Conservation (phyloP, 2,797 vertebrate genomes). For the Tamandua tetradactyla region DNA sequence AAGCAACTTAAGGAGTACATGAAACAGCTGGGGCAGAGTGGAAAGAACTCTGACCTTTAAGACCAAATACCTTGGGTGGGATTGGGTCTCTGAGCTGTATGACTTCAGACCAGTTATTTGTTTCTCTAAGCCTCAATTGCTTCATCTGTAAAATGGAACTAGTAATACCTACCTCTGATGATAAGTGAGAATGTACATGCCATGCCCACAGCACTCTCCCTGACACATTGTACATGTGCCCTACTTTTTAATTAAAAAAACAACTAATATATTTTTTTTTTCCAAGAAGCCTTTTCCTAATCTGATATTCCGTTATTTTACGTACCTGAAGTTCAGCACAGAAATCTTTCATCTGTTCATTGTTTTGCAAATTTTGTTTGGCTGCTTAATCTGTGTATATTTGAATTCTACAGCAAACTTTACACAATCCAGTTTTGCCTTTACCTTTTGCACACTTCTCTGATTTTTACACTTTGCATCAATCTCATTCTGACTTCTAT, state of each 20-base stretch:
- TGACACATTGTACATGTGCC: rapidly evolving
- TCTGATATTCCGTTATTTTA: background rate
- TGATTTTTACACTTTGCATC: background rate
- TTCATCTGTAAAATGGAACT: background rate
- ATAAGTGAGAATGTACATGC: rapidly evolving
- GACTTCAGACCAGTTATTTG: background rate
- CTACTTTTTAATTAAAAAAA: background rate
- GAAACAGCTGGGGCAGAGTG: constrained; percentile 2
- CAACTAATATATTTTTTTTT: background rate
- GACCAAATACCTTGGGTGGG: background rate
- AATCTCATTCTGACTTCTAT: background rate
- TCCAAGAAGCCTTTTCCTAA: background rate
- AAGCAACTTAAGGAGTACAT: constrained; percentile 22
- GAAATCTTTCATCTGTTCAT: background rate
- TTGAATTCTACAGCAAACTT: constrained; percentile 10
- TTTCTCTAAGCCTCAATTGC: background rate
- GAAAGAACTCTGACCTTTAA: background rate
- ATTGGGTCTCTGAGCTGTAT: rapidly evolving
- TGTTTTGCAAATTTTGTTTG: background rate
- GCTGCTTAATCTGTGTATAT: background rate
- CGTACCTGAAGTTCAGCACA: background rate
- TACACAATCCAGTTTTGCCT: background rate
- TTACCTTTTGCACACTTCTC: background rate
- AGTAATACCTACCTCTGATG: background rate
- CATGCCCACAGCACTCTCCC: background rate